Evolutionary conservation across 2,888 invertebrate species (phyloP).

Genomic region (Meliscaeva auricollis): DNA sequence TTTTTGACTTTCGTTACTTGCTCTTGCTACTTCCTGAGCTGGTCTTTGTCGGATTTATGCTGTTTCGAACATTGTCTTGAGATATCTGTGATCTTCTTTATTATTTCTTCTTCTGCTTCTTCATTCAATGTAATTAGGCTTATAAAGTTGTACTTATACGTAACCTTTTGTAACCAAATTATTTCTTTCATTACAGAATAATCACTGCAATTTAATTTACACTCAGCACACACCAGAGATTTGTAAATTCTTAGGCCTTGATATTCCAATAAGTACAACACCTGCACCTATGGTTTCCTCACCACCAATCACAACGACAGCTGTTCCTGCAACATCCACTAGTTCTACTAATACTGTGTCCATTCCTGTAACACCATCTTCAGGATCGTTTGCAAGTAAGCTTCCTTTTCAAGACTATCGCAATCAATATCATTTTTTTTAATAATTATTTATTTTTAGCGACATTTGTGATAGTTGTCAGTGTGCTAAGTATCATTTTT

Average conservation of each 20-base stretch:
- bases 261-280: slow-evolving; percentile 56
- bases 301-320: slow-evolving; percentile 23
- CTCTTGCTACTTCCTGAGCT: too few relatives aligned
- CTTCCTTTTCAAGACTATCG: slow-evolving; percentile 66
- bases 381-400: slow-evolving; percentile 50
- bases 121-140: too few relatives aligned
- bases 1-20: too few relatives aligned
- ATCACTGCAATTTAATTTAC: slow-evolving; percentile 81
- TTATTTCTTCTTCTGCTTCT: too few relatives aligned
- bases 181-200: slow-evolving; percentile 77
- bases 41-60: too few relatives aligned
- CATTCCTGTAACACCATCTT: background rate
- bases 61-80: too few relatives aligned
- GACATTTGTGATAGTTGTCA: slow-evolving; percentile 60
- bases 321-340: slow-evolving; percentile 24
- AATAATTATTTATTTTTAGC: slow-evolving; percentile 40
- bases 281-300: background rate
- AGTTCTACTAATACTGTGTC: background rate
- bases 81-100: too few relatives aligned
- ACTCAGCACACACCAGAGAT: slow-evolving; percentile 82
- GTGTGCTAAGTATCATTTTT: slow-evolving; percentile 80
- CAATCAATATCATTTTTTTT: slow-evolving; percentile 24
- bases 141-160: too few relatives aligned
- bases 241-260: slow-evolving; percentile 81
- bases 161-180: too few relatives aligned